Evolutionary conservation across 2,888 invertebrate genomes (phyloP), one percentile per base, ranked within the genome.

Genomic region (Cephus pygmeus): DNA sequence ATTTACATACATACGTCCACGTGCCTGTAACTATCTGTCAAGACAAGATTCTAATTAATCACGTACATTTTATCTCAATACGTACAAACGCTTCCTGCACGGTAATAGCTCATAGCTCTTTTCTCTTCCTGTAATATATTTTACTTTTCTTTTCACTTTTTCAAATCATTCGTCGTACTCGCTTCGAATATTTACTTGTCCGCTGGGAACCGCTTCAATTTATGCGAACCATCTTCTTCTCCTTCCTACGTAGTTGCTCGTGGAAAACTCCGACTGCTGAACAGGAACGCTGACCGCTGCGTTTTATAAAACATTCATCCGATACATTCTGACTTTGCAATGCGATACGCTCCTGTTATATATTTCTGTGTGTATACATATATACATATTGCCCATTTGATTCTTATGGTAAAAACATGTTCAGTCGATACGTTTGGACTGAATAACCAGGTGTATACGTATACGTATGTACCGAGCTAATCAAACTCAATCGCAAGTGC

Each of bases 241-340:
- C 9, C 56, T 9, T 40, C 23, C 15, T 56, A 6, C 56, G 23
- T 23, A 23, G 23, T 23, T 56, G 56, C 56, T 23, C 56, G 56
- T 56, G 56, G 56, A 56, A 56, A 56, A 56, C 23, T 56, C 1
- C 23, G 56, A 56, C 56, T 56, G 15, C 56, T 15, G 9, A 23
- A 9, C 15, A 56, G 31, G 71, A 71, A 33, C 34, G 71, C 71
- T 71, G 71, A 31, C 71, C 30, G 56, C 56, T 56, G 31, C 12
- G 71, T 0, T 71, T 71, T 71, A 23, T 9, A 15, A 71, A 71
- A 71, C 71, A 71, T 34, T 34, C 12, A 33, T 31, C 4, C 71
- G 31, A 71, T 71, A 71, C 31, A 71, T 71, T 71, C 34, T 31
- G 31, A 71, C 71, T 34, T 31, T 31, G 71, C 71, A 71, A 71